phyloP scores from a whole-genome alignment of 2,113 vertebrate species.

The Trinectes maculatus region DNA sequence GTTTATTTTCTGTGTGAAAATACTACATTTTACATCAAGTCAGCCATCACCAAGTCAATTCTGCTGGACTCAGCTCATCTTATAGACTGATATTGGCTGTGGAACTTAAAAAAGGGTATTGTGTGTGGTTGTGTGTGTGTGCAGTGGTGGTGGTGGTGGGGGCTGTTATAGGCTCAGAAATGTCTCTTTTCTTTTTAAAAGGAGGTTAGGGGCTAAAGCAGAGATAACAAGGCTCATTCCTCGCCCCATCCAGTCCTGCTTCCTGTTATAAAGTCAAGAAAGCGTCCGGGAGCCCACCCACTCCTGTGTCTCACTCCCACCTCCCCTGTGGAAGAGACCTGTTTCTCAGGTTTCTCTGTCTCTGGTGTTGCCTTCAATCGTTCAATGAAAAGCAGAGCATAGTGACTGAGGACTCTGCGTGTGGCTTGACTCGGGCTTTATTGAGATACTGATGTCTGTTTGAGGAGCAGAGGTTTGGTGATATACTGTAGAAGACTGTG shows the following conservation, averaged over 20 bases:
- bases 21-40: no score
- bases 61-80: background rate
- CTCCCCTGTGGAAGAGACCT: constrained; percentile 15
- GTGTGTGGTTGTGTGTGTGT: no score
- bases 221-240: constrained; percentile 52
- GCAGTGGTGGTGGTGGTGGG: background rate
- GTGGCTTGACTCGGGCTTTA: no score
- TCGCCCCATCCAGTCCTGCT: constrained; percentile 46
- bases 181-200: constrained; percentile 33
- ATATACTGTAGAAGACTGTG: no score
- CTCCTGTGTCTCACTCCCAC: constrained; percentile 1
- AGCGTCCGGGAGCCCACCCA: constrained; percentile 60
- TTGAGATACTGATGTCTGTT: no score
- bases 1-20: no score
- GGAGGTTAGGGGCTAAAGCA: constrained; percentile 42
- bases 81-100: background rate
- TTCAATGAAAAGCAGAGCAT: constrained; percentile 3
- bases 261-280: constrained; percentile 72
- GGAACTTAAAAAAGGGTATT: constrained; percentile 23
- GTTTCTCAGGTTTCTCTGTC: constrained; percentile 36
- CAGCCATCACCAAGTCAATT: background rate
- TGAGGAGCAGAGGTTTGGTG: no score
- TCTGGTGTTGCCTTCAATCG: constrained; percentile 23
- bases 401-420: background rate
- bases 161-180: constrained; percentile 6